Base-by-base conservation (phyloP, 2,888 invertebrate genomes). In the Synanthedon myopaeformis region DNA sequence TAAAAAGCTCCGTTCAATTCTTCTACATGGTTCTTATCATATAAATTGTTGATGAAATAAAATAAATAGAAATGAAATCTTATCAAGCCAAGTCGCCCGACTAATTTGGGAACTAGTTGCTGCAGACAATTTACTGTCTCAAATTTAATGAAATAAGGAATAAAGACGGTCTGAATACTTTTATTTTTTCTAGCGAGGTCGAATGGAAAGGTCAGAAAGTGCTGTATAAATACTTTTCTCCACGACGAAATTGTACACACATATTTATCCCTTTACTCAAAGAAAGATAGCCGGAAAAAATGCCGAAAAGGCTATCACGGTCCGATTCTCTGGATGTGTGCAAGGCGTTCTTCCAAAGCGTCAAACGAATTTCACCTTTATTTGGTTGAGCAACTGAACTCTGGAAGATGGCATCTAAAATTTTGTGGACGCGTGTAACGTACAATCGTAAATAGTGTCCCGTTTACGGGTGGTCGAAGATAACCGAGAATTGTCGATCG, bases 241-340 rank as follows among this genome's bases (percentile, higher is more conserved):
- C 56, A 55, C 55, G 58, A 62, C 58, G 58, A 61, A 63, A 67
- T 62, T 65, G 62, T 64, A 66, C 64, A 71, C 70, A 72, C 70
- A 70, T 75, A 70, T 74, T 74, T 75, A 79, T 79, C 71, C 66
- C 66, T 70, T 77, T 68, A 72, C 68, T 69, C 68, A 68, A 72
- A 73, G 75, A 79, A 74, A 76, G 72, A 79, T 75, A 77, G 70
- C 74, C 72, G 75, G 73, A 76, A 80, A 75, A 77, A 77, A 75
- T 72, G 69, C 68, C 67, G 72, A 73, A 77, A 72, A 70, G 70
- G 70, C 78, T 74, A 79, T 77, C 75, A 71, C 67, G 68, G 70
- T 73, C 70, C 75, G 68, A 77, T 77, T 81, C 71, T 65, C 58
- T 55, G 61, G 61, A 63, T 61, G 56, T 57, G 59, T 23, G 49